These are phyloP conservation scores for Acestrorhynchus altus DNA, from an alignment of 2,797 vertebrate species.

Conservation along the genomic window DNA sequence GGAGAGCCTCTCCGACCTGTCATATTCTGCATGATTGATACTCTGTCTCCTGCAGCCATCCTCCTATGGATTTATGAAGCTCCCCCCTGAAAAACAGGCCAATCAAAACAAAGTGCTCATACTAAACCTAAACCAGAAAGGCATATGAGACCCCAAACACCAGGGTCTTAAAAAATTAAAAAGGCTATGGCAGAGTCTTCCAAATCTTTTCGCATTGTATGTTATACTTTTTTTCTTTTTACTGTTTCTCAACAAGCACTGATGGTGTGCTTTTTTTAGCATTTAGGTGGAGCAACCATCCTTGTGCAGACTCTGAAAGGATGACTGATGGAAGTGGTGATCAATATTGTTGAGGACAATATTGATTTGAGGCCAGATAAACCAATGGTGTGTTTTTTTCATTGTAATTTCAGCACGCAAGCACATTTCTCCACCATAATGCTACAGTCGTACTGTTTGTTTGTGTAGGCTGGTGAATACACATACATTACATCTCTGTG, in stretches of 20 bases:
- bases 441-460: too few relatives aligned
- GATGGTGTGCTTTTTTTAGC: constrained; percentile 6
- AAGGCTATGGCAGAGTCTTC: background rate
- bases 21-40: constrained; percentile 47
- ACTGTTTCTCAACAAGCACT: constrained; percentile 23
- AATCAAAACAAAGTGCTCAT: constrained; percentile 28
- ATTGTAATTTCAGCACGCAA: constrained; percentile 6
- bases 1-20: constrained; percentile 40
- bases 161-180: constrained; percentile 9
- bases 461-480: too few relatives aligned
- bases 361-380: constrained; percentile 47
- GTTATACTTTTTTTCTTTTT: constrained; percentile 26
- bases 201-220: constrained; percentile 10
- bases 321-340: constrained; percentile 9
- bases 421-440: background rate
- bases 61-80: constrained; percentile 43
- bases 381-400: constrained; percentile 5
- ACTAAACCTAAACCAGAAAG: constrained; percentile 19
- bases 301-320: constrained; percentile 6
- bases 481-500: background rate
- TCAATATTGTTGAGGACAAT: constrained; percentile 30
- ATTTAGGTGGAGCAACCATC: constrained; percentile 4
- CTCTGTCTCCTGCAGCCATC: constrained; percentile 17
- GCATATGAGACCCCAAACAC: constrained; percentile 5
- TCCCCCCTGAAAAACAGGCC: background rate